phyloP scores from a whole-genome alignment of 1,140 invertebrate genomes.

The Musca domestica region DNA sequence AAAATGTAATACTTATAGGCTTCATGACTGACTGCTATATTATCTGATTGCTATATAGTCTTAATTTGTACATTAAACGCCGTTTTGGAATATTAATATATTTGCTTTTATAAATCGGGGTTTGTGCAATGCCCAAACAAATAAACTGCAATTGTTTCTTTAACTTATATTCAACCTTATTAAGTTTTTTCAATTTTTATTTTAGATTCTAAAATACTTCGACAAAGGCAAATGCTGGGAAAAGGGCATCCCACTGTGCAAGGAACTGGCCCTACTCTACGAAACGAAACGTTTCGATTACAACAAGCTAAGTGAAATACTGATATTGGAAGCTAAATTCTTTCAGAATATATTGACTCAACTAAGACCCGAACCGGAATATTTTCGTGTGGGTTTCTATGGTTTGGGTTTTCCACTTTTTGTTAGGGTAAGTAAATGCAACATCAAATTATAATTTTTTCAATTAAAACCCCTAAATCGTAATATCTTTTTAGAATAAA shows the following conservation, averaged over 20 bases:
- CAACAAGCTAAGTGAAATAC: constrained; percentile 76
- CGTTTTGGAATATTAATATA: too few species aligned
- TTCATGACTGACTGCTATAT: too few species aligned
- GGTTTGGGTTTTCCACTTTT: constrained; percentile 92
- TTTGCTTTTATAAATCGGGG: too few species aligned
- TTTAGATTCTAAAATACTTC: constrained; percentile 83
- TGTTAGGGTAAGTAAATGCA: constrained; percentile 71
- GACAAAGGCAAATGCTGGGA: constrained; percentile 97
- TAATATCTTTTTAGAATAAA: constrained; percentile 77
- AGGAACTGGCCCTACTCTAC: constrained; percentile 87
- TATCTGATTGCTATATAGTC: too few species aligned
- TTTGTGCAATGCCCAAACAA: too few species aligned
- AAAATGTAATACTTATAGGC: too few species aligned
- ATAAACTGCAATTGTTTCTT: background rate
- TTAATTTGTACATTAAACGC: too few species aligned
- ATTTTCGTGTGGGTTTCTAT: constrained; percentile 96
- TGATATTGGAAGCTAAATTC: constrained; percentile 84
- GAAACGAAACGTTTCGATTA: constrained; percentile 90
- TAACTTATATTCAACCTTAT: background rate
- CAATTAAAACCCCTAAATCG: background rate
- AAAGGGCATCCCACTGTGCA: constrained; percentile 88
- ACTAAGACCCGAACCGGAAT: constrained; percentile 87
- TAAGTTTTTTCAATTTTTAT: background rate
- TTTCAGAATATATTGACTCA: constrained; percentile 88
- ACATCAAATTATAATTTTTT: background rate